These are phyloP conservation scores for Pyrrhia umbra DNA, from an alignment of 2,888 invertebrate genomes.

Conservation along the genomic window DNA sequence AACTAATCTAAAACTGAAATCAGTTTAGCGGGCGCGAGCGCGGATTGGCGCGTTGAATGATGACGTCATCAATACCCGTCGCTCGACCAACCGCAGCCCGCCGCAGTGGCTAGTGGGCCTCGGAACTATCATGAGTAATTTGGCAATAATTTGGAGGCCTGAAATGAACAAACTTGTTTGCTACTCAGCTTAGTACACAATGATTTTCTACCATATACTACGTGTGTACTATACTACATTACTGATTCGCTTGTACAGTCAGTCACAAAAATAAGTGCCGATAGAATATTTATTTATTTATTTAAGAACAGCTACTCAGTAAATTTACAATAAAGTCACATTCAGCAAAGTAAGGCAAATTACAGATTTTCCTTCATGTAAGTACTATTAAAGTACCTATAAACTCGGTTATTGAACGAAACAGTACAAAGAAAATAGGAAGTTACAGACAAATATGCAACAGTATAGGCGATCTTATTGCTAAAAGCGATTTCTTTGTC, in stretches of 20 bases:
- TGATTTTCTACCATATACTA: not conserved
- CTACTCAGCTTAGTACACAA: conserved; percentile 6
- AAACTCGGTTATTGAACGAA: too few species aligned
- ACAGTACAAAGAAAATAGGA: too few species aligned
- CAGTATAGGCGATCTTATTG: too few species aligned
- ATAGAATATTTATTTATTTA: too few species aligned
- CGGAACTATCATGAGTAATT: conserved; percentile 65
- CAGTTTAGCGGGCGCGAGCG: conserved; percentile 77
- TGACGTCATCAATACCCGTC: conserved; percentile 87
- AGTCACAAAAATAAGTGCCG: too few species aligned
- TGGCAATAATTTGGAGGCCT: conserved; percentile 60
- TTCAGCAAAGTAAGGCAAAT: too few species aligned
- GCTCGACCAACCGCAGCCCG: conserved; percentile 79
- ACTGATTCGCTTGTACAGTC: not conserved
- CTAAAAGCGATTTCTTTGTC: too few species aligned
- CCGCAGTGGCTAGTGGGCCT: conserved; percentile 59
- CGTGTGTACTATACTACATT: not conserved
- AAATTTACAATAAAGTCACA: too few species aligned
- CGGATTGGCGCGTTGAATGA: conserved; percentile 85
- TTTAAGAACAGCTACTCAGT: too few species aligned
- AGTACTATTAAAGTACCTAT: too few species aligned
- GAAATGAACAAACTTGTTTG: conserved; percentile 40
- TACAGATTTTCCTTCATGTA: too few species aligned
- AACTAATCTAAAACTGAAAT: conserved; percentile 85
- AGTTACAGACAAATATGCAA: too few species aligned